These are phyloP conservation scores for Cheilosia grossa DNA, from an alignment of 2,888 invertebrate species.

Conservation along the genomic window DNA sequence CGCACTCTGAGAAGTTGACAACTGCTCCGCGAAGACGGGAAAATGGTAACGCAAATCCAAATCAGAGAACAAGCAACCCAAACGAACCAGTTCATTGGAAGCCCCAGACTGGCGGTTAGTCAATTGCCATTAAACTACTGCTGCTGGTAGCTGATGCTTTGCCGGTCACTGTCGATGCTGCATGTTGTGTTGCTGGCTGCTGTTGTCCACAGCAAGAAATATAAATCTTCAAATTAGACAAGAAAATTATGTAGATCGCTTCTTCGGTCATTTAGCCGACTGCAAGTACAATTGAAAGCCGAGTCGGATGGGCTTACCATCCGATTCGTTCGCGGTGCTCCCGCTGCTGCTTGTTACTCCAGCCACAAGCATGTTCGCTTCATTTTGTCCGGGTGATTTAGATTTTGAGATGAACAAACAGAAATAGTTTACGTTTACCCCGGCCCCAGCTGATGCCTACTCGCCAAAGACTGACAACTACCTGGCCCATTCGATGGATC, in stretches of 20 bases:
- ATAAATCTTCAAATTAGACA: conserved; percentile 75
- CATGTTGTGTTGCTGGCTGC: conserved; percentile 14
- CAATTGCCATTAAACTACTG: conserved; percentile 62
- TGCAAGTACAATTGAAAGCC: conserved; percentile 53
- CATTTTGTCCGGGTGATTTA: conserved; percentile 73
- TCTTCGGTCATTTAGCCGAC: conserved; percentile 56
- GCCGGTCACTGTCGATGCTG: conserved; percentile 7
- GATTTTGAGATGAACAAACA: conserved; percentile 70
- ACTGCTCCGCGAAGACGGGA: conserved; percentile 28
- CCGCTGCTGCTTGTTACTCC: conserved; percentile 47
- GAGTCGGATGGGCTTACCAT: conserved; percentile 12
- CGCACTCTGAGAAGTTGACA: conserved; percentile 56
- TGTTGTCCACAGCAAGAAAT: conserved; percentile 58
- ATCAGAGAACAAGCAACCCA: conserved; percentile 40
- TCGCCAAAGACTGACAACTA: conserved; percentile 52
- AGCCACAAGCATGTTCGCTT: conserved; percentile 64
- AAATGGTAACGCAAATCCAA: conserved; percentile 35
- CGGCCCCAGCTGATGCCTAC: not conserved
- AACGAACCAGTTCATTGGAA: conserved; percentile 59
- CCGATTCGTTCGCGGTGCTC: conserved; percentile 25
- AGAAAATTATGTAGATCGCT: conserved; percentile 75
- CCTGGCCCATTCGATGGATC: conserved; percentile 64
- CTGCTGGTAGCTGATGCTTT: conserved; percentile 15
- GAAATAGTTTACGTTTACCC: conserved; percentile 60
- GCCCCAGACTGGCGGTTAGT: conserved; percentile 60